Evolutionary conservation across 2,113 vertebrate genomes (phyloP).

Genomic region (Mola mola): DNA sequence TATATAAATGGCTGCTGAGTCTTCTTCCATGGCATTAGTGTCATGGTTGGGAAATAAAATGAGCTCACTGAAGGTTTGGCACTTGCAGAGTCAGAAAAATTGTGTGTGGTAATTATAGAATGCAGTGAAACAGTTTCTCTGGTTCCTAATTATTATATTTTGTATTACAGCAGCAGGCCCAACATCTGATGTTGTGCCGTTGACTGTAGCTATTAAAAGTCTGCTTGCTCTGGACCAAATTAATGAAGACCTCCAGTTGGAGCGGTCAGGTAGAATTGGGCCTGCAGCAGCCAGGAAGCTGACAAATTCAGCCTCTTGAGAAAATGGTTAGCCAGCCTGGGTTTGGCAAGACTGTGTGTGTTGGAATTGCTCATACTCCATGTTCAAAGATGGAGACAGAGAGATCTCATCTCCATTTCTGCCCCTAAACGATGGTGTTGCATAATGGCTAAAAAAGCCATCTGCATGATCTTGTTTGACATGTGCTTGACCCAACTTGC

Average conservation of each 20-base stretch:
- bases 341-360: constrained; percentile 54
- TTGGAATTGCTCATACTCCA: constrained; percentile 18
- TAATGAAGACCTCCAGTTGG: constrained; percentile 75
- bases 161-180: constrained; percentile 38
- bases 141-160: constrained; percentile 62
- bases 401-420: too few species aligned
- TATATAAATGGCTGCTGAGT: constrained; percentile 2
- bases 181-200: constrained; percentile 51
- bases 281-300: constrained; percentile 63
- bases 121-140: constrained; percentile 47
- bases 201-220: constrained; percentile 62
- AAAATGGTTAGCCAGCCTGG: constrained; percentile 65
- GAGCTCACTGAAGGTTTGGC: constrained; percentile 50
- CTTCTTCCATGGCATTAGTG: constrained; percentile 15
- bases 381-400: constrained; percentile 26
- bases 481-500: too few species aligned
- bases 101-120: constrained; percentile 70
- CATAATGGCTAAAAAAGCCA: too few species aligned
- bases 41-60: constrained; percentile 44
- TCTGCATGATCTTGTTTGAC: too few species aligned
- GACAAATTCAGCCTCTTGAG: constrained; percentile 64
- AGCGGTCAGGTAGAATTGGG: constrained; percentile 61
- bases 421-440: too few species aligned
- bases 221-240: constrained; percentile 63
- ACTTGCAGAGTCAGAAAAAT: constrained; percentile 27